A percentile compares a stretch with the other conserved stretches of the same genome.
These are phyloP conservation scores for Pseudochromis fuscus DNA, from an alignment of 2,797 vertebrate species.

Conservation along the genomic window DNA sequence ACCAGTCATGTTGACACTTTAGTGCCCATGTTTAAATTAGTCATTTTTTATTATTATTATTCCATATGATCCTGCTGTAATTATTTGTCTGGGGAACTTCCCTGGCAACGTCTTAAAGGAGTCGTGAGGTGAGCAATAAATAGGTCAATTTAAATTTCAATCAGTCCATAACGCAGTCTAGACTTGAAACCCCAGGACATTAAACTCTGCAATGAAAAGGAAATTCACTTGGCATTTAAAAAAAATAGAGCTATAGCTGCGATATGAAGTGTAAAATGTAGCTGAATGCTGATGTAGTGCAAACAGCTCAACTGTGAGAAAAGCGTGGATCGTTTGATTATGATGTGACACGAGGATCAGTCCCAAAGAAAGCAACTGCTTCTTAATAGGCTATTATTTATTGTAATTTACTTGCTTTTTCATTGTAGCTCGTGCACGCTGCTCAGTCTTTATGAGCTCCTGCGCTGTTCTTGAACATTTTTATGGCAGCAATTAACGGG, in stretches of 20 bases:
- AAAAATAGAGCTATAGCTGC: neutral
- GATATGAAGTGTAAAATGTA: neutral
- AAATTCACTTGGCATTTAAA: conserved; percentile 11
- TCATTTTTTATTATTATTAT: neutral
- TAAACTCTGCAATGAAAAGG: neutral
- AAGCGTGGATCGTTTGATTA: neutral
- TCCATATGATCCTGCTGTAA: neutral
- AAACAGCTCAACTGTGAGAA: neutral
- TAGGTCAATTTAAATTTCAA: conserved; percentile 29
- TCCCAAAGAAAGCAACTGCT: too few relatives aligned
- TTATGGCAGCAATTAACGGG: neutral
- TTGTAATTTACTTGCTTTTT: neutral
- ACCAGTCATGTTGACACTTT: neutral
- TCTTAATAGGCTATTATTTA: neutral
- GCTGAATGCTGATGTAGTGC: neutral
- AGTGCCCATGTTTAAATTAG: neutral
- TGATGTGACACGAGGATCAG: conserved; percentile 5
- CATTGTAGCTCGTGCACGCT: neutral
- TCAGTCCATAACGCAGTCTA: conserved; percentile 5
- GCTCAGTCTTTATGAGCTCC: neutral
- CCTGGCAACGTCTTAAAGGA: conserved; percentile 13
- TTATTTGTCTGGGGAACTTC: conserved; percentile 19
- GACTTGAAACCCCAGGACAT: conserved; percentile 7
- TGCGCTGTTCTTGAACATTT: neutral
- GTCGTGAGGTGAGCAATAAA: conserved; percentile 29